Evolutionary conservation across 2,888 invertebrate species (phyloP).

Genomic region (Lamellibrachia satsuma): DNA sequence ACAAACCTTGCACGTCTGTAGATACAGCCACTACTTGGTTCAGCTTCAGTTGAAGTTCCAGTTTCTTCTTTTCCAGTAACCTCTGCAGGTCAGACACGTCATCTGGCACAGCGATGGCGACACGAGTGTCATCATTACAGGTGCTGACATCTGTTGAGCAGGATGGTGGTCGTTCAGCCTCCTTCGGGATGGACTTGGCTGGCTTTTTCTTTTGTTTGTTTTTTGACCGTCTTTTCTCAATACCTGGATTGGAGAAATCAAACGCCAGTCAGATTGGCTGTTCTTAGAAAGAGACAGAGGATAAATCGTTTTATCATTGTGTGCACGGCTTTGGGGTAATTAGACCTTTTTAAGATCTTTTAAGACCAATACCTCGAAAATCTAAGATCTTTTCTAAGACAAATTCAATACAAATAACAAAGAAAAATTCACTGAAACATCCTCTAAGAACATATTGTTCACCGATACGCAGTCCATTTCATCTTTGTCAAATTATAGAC

Average conservation of each 20-base stretch:
- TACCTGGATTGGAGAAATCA: neutral
- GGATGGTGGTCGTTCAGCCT: neutral
- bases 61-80: conserved; percentile 44
- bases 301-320: neutral
- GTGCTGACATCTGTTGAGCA: neutral
- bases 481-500: too few relatives aligned
- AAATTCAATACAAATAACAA: too few relatives aligned
- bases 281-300: neutral
- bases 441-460: too few relatives aligned
- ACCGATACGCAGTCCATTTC: too few relatives aligned
- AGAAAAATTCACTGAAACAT: too few relatives aligned
- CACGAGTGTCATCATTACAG: neutral
- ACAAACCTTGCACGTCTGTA: neutral
- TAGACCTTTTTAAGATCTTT: too few relatives aligned
- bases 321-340: too few relatives aligned
- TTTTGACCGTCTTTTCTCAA: neutral
- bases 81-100: conserved; percentile 39
- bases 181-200: conserved; percentile 22
- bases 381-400: too few relatives aligned
- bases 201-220: conserved; percentile 22
- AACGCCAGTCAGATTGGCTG: neutral
- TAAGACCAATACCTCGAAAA: too few relatives aligned
- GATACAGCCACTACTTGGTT: neutral
- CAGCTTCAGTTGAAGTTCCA: conserved; percentile 34
- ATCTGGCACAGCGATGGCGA: neutral